Percentiles rank a stretch among this genome's conserved stretches.
These are phyloP conservation scores for Gymnodraco acuticeps DNA, from an alignment of 2,797 vertebrate genomes.

Conservation along the genomic window DNA sequence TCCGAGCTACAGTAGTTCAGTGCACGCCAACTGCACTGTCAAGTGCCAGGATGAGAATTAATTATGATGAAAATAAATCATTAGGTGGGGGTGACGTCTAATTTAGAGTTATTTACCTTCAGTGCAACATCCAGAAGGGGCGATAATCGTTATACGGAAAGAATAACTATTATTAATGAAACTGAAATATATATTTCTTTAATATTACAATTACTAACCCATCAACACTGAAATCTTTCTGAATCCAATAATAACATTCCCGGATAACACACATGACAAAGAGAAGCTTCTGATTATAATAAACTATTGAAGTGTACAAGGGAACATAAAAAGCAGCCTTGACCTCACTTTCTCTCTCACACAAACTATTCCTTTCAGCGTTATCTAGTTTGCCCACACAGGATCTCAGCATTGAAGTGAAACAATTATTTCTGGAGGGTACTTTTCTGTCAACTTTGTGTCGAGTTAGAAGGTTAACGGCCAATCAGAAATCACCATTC, in stretches of 20 bases:
- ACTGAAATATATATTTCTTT: conserved; percentile 1
- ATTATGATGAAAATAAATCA: conserved; percentile 54
- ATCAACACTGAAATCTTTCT: conserved; percentile 15
- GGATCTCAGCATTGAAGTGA: conserved; percentile 38
- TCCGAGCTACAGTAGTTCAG: conserved; percentile 37
- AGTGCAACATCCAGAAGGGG: conserved; percentile 16
- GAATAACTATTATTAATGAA: conserved; percentile 4
- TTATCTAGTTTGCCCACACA: conserved; percentile 46
- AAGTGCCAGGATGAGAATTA: conserved; percentile 36
- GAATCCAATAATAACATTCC: conserved; percentile 24
- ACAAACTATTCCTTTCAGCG: conserved; percentile 26
- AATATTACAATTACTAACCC: neutral
- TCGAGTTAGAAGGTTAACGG: no score
- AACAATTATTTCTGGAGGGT: conserved; percentile 42
- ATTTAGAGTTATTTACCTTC: conserved; percentile 36
- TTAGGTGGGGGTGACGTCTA: neutral
- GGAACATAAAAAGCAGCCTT: conserved; percentile 25
- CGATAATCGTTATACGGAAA: conserved; percentile 20
- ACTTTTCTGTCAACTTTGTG: conserved; percentile 29
- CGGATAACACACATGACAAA: conserved; percentile 31
- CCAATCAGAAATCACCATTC: conserved; percentile 41
- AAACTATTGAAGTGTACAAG: conserved; percentile 41
- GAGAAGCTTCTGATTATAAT: conserved; percentile 40
- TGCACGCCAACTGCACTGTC: conserved; percentile 7
- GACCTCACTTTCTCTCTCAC: conserved; percentile 28